A percentile compares a stretch with the other conserved stretches of the same genome.
phyloP scores from a whole-genome alignment of 2,888 invertebrate species.

The Caenorhabditis sp. region DNA sequence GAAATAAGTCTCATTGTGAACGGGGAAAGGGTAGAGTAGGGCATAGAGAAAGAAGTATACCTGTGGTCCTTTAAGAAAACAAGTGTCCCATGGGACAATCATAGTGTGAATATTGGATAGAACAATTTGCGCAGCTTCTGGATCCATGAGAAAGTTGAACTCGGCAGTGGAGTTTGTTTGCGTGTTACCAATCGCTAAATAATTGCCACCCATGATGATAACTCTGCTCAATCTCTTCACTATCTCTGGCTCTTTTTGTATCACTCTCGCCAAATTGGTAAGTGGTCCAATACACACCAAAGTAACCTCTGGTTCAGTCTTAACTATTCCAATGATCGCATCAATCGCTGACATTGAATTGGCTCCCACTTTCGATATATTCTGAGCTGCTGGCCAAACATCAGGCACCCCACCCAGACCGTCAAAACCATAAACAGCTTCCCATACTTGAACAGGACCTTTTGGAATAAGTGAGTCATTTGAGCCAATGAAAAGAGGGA shows the following conservation, averaged over 20 bases:
- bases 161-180: slow-evolving; percentile 76
- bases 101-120: slow-evolving; percentile 76
- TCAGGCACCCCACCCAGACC: slow-evolving; percentile 54
- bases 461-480: slow-evolving; percentile 55
- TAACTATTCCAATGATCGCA: slow-evolving; percentile 27
- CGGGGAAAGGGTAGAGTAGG: no score
- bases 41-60: no score
- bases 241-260: slow-evolving; percentile 72
- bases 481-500: slow-evolving; percentile 69
- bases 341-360: slow-evolving; percentile 11
- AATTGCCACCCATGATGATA: slow-evolving; percentile 69
- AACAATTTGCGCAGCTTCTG: slow-evolving; percentile 82
- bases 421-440: slow-evolving; percentile 57
- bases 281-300: slow-evolving; percentile 71
- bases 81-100: slow-evolving; percentile 79
- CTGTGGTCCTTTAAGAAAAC: slow-evolving; percentile 54
- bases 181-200: slow-evolving; percentile 72
- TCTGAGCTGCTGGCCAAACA: not conserved
- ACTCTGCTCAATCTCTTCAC: slow-evolving; percentile 53
- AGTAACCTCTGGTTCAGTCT: slow-evolving; percentile 7
- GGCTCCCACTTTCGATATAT: not conserved
- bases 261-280: slow-evolving; percentile 73
- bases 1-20: slow-evolving; percentile 13
- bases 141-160: slow-evolving; percentile 82
- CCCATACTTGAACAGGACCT: slow-evolving; percentile 43